A percentile compares a stretch with the other conserved stretches of the same genome.
Conservation (phyloP, 2,113 vertebrate species). For the Saiga tatarica region DNA sequence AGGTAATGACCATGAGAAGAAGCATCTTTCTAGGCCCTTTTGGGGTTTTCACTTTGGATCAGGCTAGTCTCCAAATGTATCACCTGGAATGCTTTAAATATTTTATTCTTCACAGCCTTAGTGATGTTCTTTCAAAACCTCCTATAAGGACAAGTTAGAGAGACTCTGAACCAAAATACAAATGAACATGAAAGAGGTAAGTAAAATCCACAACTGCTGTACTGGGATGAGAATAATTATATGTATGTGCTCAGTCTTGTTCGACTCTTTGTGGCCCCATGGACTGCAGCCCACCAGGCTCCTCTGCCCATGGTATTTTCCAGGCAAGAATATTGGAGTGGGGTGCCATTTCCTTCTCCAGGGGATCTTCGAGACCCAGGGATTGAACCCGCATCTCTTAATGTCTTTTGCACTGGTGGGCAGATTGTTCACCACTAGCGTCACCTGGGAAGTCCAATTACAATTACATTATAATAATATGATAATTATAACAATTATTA, state of each 20-base stretch:
- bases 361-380: not conserved
- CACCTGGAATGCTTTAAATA: not conserved
- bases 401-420: not conserved
- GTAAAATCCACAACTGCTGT: not conserved
- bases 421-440: not conserved
- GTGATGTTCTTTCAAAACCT: not conserved
- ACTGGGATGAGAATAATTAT: not conserved
- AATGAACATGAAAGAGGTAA: not conserved
- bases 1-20: not conserved
- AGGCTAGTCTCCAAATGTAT: not conserved
- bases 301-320: not conserved
- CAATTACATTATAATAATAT: not conserved
- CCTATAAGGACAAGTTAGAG: not conserved
- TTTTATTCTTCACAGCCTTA: not conserved
- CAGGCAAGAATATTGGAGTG: not conserved
- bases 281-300: not conserved
- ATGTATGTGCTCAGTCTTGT: not conserved
- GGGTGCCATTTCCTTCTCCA: not conserved
- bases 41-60: not conserved
- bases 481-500: not conserved
- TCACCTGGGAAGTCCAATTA: not conserved
- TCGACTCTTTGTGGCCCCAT: not conserved
- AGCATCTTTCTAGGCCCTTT: not conserved
- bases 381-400: not conserved
- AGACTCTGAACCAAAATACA: not conserved